Base-by-base conservation (phyloP, 2,888 invertebrate species). In the Argyra leucocephala region DNA sequence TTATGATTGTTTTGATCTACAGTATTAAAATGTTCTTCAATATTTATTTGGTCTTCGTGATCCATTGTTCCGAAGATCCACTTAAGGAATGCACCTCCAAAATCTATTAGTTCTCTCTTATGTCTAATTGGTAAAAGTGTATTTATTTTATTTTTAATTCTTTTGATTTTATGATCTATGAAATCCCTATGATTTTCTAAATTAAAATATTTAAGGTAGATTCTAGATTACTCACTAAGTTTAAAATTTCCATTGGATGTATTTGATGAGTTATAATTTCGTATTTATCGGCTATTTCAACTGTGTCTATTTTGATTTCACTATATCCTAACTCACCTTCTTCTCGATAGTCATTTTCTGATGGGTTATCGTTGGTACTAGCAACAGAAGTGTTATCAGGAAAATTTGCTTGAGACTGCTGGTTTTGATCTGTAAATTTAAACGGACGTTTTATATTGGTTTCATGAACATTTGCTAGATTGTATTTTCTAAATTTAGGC, bases 31-130 rank as follows among this genome's bases (percentile, higher is more conserved):
- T 66, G 67, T 63, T 59, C 18, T 23, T 64, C 65, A 37, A 67
- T 67, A 9, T 67, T 24, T 4, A 21, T 12, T 61, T 62, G 65
- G n/a, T 63, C 63, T 15, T 65, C 31, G 21, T 65, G 65, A 31
- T 67, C 64, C 48, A 66, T 60, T 22, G 66, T 66, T 6, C 64
- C 64, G 23, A 66, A 64, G 10, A 66, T 48, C 58, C 62, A 66
- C 31, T 66, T 64, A 22, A 60, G 21, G 23, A 22, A 23, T 21
- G 36, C 63, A 23, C 63, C 65, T 21, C 63, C 65, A 22, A 65
- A 6, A 21, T 66, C 64, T 22, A 63, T n/a, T 57, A 66, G 57
- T 18, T 63, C 66, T 61, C 63, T 24, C 63, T 37, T 66, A 37
- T 37, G 31, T 66, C 64, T 64, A 15, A 63, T 62, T 21, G 63